A percentile compares a stretch with the other conserved stretches of the same genome.
Conservation (phyloP, 1,140 invertebrate species). For the Aporrectodea caliginosa region DNA sequence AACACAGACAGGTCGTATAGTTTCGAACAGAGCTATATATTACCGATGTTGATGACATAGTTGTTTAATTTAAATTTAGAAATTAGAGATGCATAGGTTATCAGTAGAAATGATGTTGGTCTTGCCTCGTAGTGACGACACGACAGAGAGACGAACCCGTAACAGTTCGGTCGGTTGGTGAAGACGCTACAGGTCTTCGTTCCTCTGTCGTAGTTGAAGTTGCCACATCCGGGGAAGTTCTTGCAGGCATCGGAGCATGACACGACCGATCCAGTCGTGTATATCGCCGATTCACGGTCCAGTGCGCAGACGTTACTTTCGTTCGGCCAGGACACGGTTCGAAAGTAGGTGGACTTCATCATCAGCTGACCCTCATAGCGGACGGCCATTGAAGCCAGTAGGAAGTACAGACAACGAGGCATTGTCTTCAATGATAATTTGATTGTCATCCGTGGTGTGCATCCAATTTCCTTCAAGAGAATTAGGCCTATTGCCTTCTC, state of each 20-base stretch:
- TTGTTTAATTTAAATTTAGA: too few species aligned
- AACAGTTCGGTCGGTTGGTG: not conserved
- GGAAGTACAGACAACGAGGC: too few species aligned
- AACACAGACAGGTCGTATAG: too few species aligned
- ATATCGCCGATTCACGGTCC: not conserved
- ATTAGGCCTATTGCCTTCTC: too few species aligned
- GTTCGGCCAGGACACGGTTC: not conserved
- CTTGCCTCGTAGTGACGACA: not conserved
- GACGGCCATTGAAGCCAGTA: not conserved
- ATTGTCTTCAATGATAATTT: too few species aligned
- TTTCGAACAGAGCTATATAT: too few species aligned
- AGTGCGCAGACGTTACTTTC: not conserved
- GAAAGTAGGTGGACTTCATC: not conserved
- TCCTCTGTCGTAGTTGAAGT: not conserved
- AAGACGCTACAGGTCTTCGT: not conserved
- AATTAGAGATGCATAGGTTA: too few species aligned
- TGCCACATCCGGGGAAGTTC: not conserved
- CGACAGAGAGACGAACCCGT: not conserved
- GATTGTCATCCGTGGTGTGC: too few species aligned
- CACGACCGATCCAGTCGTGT: not conserved
- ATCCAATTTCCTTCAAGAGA: too few species aligned
- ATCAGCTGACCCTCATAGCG: not conserved
- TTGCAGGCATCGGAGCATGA: not conserved
- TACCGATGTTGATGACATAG: too few species aligned
- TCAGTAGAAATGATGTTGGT: not conserved